A percentile compares a stretch with the other conserved stretches of the same genome.
Evolutionary conservation across 2,113 vertebrate genomes (phyloP).

Genomic region (Irena cyanogastra): DNA sequence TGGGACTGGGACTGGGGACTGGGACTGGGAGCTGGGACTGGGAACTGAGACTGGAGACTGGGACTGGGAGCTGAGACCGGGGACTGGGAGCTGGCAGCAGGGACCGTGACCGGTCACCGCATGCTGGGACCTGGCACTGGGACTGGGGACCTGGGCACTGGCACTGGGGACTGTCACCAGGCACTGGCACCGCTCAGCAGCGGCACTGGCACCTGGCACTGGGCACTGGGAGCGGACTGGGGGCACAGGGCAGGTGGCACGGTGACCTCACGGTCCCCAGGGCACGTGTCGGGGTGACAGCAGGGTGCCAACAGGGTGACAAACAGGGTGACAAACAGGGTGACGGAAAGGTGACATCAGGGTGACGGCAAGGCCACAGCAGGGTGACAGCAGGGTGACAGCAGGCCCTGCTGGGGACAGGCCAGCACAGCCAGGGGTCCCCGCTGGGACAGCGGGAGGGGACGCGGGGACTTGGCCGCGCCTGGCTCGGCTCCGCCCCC

Average conservation of each 20-base stretch:
- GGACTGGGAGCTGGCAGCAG: background rate
- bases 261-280: background rate
- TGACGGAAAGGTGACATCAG: background rate
- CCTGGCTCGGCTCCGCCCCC: background rate
- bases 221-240: background rate
- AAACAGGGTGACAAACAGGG: too few species aligned
- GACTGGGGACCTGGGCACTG: background rate
- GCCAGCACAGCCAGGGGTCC: background rate
- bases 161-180: background rate
- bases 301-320: background rate
- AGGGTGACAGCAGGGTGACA: background rate
- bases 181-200: background rate
- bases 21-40: background rate
- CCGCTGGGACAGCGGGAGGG: background rate
- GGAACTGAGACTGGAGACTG: background rate
- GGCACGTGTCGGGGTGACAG: background rate
- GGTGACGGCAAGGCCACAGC: too few species aligned
- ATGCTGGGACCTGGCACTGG: background rate
- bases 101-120: background rate
- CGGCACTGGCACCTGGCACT: background rate
- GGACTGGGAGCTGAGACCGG: background rate
- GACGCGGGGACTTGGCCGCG: background rate
- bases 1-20: too few species aligned
- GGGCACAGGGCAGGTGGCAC: background rate
- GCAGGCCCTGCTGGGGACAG: background rate